Conservation (phyloP, 2,797 vertebrate genomes). For the Myoxocephalus aenaeus region DNA sequence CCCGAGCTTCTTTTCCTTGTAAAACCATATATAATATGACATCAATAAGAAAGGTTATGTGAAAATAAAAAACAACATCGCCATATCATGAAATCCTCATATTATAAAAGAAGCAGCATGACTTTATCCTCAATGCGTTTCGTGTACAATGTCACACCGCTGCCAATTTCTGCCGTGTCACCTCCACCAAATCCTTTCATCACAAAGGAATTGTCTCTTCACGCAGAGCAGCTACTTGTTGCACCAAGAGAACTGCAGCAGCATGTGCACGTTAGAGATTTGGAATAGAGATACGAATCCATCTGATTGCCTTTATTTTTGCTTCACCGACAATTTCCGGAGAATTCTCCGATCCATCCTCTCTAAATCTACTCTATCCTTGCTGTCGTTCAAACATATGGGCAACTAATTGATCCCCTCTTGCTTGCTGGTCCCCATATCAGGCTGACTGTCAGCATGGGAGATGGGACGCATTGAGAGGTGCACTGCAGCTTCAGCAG, state of each 20-base stretch:
- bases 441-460: conserved; percentile 70
- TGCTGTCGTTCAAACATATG: conserved; percentile 58
- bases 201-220: conserved; percentile 21
- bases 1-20: not conserved
- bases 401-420: conserved; percentile 76
- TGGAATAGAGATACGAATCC: conserved; percentile 46
- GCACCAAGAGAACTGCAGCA: not conserved
- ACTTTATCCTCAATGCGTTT: not conserved
- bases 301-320: conserved; percentile 59
- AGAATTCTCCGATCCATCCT: conserved; percentile 41
- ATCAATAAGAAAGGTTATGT: not conserved
- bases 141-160: conserved; percentile 2
- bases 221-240: conserved; percentile 16
- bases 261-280: conserved; percentile 30
- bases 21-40: not conserved
- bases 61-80: not conserved
- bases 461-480: conserved; percentile 56
- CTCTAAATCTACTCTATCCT: conserved; percentile 52
- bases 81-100: conserved; percentile 3
- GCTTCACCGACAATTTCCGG: conserved; percentile 64
- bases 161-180: conserved; percentile 33
- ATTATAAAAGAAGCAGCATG: not conserved
- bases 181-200: conserved; percentile 31
- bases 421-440: conserved; percentile 65
- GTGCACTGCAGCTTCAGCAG: conserved; percentile 76